Base-by-base conservation (phyloP, 2,113 vertebrate genomes). In the Taurulus bubalis region DNA sequence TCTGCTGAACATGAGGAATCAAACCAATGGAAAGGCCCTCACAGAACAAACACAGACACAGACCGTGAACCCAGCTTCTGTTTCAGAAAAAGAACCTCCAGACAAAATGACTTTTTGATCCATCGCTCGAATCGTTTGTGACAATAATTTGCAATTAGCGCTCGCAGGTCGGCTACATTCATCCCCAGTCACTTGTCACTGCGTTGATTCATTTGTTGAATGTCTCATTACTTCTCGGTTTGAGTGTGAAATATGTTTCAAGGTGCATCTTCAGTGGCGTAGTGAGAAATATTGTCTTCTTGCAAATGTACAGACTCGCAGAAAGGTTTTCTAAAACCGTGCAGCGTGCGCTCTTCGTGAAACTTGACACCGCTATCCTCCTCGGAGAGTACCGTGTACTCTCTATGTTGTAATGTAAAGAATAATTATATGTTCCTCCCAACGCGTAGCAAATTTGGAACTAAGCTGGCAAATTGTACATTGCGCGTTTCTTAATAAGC, bases 111-210 rank as follows among this genome's bases (percentile, higher is more conserved):
- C 47, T 8, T 42, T 63, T 42, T 55, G 34, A 79, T 64, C 53
- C 49, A 79, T n/a, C 6, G 18, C 34, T 70, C 63, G 45, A 32
- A 56, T 45, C 36, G 28, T 58, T 80, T 3, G 22, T 24, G n/a
- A 47, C 58, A 72, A 66, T 42, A 58, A 65, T 47, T 47, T n/a
- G 56, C 45, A 59, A 66, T 76, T 47, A 64, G 22, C 4, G 28
- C 11, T 47, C 5, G 11, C 24, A 45, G 22, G 47, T 55, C 71
- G 38, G 40, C 51, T 8, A 62, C 24, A 47, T 72, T 49, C 22
- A 45, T 82, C 28, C 15, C 28, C 32, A 56, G 75, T 83, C 60
- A 60, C 75, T 70, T 69, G 56, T 63, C 40, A 68, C 18, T 32
- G 22, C 26, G 47, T 53, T 55, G 34, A 62, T 63, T 70, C 47